Percentiles rank a stretch among this genome's conserved stretches.
Evolutionary conservation across 1,140 invertebrate genomes (phyloP).

Genomic region (Zaprionus inermis): DNA sequence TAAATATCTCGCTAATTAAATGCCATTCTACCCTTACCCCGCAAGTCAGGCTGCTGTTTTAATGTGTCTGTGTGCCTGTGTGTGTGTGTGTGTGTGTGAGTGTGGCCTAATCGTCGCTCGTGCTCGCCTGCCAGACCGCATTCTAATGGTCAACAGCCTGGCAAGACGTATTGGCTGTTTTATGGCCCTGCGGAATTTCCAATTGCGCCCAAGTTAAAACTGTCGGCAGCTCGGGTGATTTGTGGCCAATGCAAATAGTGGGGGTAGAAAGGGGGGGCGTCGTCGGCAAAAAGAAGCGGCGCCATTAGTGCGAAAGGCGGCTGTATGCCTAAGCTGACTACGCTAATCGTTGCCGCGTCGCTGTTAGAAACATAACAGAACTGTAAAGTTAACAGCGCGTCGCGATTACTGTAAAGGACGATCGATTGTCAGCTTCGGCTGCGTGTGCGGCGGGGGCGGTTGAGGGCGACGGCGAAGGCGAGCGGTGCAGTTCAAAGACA

Average conservation of each 20-base stretch:
- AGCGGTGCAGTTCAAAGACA: constrained; percentile 49
- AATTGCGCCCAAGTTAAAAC: constrained; percentile 55
- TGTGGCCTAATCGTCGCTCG: constrained; percentile 37
- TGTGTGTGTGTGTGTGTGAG: constrained; percentile 13
- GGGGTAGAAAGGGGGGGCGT: neutral
- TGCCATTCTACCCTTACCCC: constrained; percentile 40
- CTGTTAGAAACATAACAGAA: neutral
- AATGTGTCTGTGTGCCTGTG: neutral
- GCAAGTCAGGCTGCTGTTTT: constrained; percentile 1
- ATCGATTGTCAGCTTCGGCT: neutral
- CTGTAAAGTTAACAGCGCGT: constrained; percentile 6
- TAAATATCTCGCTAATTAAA: constrained; percentile 66
- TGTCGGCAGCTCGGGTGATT: constrained; percentile 58
- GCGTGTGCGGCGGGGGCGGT: too few species aligned
- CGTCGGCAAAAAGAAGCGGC: too few species aligned
- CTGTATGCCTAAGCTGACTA: neutral
- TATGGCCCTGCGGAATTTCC: constrained; percentile 60
- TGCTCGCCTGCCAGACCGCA: constrained; percentile 21
- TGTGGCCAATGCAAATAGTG: constrained; percentile 24
- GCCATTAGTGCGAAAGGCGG: constrained; percentile 6
- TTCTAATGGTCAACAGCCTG: constrained; percentile 49
- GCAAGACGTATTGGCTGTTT: constrained; percentile 34
- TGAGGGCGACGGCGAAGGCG: neutral
- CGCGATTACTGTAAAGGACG: constrained; percentile 5
- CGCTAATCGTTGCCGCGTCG: neutral